A percentile compares a stretch with the other conserved stretches of the same genome.
Conservation (phyloP, 2,797 vertebrate genomes). For the Chelmon rostratus region DNA sequence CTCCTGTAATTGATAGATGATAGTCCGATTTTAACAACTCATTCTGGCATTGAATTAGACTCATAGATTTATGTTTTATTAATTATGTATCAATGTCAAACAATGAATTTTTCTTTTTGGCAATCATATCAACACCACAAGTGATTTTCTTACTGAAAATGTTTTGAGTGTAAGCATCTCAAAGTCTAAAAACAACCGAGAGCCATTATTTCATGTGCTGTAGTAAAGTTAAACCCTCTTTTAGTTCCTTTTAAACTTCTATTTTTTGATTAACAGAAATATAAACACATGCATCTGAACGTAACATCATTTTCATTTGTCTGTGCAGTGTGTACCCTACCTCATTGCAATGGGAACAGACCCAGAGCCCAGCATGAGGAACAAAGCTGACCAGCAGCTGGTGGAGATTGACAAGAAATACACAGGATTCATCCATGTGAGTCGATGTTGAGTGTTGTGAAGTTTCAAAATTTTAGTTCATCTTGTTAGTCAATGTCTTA, state of each 20-base stretch:
- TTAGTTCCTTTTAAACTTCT: background rate
- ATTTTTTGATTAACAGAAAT: background rate
- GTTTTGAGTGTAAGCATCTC: background rate
- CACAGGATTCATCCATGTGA: constrained; percentile 98
- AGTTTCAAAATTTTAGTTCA: background rate
- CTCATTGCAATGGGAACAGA: constrained; percentile 99
- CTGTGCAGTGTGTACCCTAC: constrained; percentile 95
- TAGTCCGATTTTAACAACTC: background rate
- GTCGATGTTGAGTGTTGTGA: constrained; percentile 25
- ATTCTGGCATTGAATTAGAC: background rate
- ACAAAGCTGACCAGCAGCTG: constrained; percentile 96
- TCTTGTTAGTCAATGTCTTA: background rate
- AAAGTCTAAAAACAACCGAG: background rate
- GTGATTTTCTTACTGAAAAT: background rate
- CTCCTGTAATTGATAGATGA: background rate
- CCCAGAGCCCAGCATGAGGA: constrained; percentile 97
- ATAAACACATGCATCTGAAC: background rate
- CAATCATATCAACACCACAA: background rate
- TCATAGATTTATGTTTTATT: background rate
- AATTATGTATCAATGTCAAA: background rate
- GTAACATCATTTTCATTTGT: constrained; percentile 16
- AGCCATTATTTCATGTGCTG: background rate
- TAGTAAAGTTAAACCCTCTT: background rate
- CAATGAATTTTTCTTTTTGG: background rate
- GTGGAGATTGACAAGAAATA: constrained; percentile 99